Base-by-base conservation (phyloP, 2,113 vertebrate genomes). In the Bos javanicus region DNA sequence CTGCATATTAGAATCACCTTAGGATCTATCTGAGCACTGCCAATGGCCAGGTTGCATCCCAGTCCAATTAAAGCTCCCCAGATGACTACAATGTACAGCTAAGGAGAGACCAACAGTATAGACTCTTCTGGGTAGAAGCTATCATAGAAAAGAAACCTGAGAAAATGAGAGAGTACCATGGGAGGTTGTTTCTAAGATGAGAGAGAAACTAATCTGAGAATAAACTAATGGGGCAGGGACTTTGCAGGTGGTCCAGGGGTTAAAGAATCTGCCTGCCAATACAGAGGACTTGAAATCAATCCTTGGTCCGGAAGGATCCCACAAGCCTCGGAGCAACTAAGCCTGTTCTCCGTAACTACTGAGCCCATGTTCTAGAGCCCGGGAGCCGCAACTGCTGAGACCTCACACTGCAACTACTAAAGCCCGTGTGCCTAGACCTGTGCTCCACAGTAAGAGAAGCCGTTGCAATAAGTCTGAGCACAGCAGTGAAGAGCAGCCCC, bases 31-130 rank as follows among this genome's bases (percentile, higher is more conserved):
- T 64, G 30, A 39, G n/a, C 1, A 7, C 52, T 52, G 4, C 48
- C 28, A 30, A 12, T 14, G 5, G 56, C 57, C 71, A 23, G 39
- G 6, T 59, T 76, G 6, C n/a, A 50, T 43, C 39, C 26, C 21
- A 33, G 36, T 5, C 8, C 43, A 11, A 2, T 23, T 4, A 60
- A 89, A 26, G 4, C 5, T 59, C n/a, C 5, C 16, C 4, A 15
- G 56, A 26, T 3, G 11, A 43, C 25, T 10, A 39, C 62, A 30
- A 0, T 0, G 30, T 25, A 28, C 23, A 56, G 15, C 62, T 10
- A 26, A 81, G 60, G 8, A 1, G 1, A 64, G 26, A 5, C 3
- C 36, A n/a, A 1, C 23, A 11, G 4, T 46, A 3, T 5, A 36
- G 21, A 23, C 33, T 50, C 81, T 64, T 71, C 56, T 28, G 33